phyloP scores from a whole-genome alignment of 2,888 invertebrate species.

The Polia nebulosa region DNA sequence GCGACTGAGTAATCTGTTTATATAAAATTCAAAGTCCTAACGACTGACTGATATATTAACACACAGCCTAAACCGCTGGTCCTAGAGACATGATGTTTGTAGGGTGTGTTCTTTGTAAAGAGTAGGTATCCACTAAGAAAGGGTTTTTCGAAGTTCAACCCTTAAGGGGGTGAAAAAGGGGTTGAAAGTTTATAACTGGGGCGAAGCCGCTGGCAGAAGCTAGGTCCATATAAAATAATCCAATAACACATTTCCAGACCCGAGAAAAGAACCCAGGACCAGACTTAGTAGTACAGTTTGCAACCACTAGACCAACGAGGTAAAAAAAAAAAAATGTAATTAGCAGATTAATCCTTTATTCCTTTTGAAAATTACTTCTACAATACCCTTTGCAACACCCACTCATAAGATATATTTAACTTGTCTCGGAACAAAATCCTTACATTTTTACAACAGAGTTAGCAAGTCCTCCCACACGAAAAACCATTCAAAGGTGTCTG shows the following conservation, averaged over 20 bases:
- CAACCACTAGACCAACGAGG: neutral
- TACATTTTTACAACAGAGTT: neutral
- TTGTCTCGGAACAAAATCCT: neutral
- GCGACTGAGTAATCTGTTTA: too few relatives aligned
- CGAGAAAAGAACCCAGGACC: neutral
- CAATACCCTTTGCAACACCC: neutral
- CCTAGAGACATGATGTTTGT: too few relatives aligned
- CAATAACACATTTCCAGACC: neutral
- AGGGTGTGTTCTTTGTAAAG: too few relatives aligned
- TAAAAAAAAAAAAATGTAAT: neutral
- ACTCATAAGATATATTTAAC: slow-evolving; percentile 13
- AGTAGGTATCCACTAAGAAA: too few relatives aligned
- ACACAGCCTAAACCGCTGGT: too few relatives aligned
- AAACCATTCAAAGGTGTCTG: slow-evolving; percentile 34
- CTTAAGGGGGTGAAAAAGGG: too few relatives aligned
- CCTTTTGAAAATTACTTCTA: neutral
- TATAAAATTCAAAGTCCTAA: too few relatives aligned
- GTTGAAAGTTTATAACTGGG: too few relatives aligned
- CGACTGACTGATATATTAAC: too few relatives aligned
- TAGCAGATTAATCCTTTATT: neutral
- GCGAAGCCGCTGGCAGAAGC: too few relatives aligned
- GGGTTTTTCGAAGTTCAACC: too few relatives aligned
- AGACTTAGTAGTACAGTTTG: neutral
- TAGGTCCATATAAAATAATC: too few relatives aligned
- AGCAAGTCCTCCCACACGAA: slow-evolving; percentile 12